Evolutionary conservation across 2,797 vertebrate genomes (phyloP).

Genomic region (Acropternis orthonyx): DNA sequence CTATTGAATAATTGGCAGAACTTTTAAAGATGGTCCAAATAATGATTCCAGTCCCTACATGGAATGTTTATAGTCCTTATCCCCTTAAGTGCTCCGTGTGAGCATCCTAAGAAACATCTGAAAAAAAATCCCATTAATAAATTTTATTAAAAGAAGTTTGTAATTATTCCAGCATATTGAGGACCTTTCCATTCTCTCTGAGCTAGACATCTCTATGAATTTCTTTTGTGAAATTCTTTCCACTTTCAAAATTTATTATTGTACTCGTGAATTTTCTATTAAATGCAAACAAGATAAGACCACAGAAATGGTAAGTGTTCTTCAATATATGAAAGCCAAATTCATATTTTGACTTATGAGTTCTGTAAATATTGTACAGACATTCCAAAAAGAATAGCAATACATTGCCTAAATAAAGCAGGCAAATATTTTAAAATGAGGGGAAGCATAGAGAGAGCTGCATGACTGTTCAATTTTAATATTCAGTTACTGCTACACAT

Average conservation of each 20-base stretch:
- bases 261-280: neutral
- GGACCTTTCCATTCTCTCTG: neutral
- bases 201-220: neutral
- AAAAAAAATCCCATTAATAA: conserved; percentile 32
- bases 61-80: neutral
- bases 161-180: neutral
- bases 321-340: conserved; percentile 13
- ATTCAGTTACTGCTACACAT: neutral
- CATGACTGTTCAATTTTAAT: neutral
- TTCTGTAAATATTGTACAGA: conserved; percentile 12
- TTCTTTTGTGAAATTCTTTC: neutral
- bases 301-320: neutral
- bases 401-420: neutral
- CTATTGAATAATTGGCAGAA: neutral
- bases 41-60: neutral
- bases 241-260: neutral
- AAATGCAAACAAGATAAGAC: neutral
- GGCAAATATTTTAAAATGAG: neutral
- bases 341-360: conserved; percentile 9
- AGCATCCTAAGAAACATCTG: neutral
- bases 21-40: conserved; percentile 6
- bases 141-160: neutral
- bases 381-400: neutral
- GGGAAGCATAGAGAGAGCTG: neutral
- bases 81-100: neutral